phyloP scores from a whole-genome alignment of 92 coral and sea anemone species.

The Actinostola sp. region DNA sequence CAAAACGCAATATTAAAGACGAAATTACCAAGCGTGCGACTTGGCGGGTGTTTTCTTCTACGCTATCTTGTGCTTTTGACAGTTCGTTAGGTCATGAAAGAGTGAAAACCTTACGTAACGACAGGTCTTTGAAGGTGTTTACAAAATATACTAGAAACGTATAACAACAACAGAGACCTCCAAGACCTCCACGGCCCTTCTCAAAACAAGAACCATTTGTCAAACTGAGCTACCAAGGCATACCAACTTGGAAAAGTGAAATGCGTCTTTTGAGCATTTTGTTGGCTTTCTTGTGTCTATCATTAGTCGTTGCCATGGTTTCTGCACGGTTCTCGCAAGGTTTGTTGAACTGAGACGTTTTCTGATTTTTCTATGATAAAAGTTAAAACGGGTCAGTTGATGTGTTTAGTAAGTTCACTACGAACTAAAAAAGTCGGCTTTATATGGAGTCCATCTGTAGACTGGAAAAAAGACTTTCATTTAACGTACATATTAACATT shows the following conservation, averaged over 20 bases:
- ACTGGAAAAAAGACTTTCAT: not conserved
- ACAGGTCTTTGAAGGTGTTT: slow-evolving; percentile 22
- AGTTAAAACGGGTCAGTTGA: slow-evolving; percentile 13
- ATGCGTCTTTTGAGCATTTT: slow-evolving; percentile 20
- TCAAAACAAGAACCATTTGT: not conserved
- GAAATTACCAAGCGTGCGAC: not conserved
- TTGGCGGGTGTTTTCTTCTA: slow-evolving; percentile 2
- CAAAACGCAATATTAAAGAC: not conserved
- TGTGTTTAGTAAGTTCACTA: not conserved
- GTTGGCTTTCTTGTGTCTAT: slow-evolving; percentile 18
- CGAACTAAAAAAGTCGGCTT: not conserved
- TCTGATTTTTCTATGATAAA: not conserved
- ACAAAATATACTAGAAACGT: not conserved
- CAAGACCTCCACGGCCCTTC: too few relatives aligned
- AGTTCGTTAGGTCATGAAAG: slow-evolving; percentile 18
- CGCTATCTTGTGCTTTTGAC: slow-evolving; percentile 9
- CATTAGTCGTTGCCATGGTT: slow-evolving; percentile 18
- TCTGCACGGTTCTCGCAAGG: slow-evolving; percentile 14
- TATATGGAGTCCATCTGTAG: not conserved
- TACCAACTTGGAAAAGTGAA: not conserved
- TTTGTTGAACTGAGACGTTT: slow-evolving; percentile 9
- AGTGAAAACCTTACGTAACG: slow-evolving; percentile 9
- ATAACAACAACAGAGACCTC: too few relatives aligned
- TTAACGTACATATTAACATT: not conserved
- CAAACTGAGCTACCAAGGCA: not conserved